phyloP scores from a whole-genome alignment of 2,888 invertebrate species.

The Capitulum mitella region DNA sequence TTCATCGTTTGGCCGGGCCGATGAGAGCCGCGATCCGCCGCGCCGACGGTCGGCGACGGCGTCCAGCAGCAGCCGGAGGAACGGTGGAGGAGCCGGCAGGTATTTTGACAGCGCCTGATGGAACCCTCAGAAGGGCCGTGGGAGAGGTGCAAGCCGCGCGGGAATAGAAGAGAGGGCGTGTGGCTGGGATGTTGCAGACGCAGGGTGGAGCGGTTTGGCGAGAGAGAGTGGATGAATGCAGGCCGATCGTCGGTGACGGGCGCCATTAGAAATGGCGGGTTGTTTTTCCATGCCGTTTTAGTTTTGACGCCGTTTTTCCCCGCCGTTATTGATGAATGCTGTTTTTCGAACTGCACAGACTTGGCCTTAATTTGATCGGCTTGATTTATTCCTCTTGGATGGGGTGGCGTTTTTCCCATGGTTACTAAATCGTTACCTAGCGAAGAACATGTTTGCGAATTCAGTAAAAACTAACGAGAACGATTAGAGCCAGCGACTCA shows the following conservation, averaged over 20 bases:
- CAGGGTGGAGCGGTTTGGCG: too few relatives aligned
- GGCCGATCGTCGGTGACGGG: too few relatives aligned
- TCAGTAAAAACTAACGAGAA: background rate
- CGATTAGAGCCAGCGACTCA: background rate
- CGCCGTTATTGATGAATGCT: background rate
- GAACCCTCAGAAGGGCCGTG: too few relatives aligned
- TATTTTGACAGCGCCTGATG: background rate
- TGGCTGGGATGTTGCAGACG: too few relatives aligned
- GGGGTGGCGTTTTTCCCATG: background rate
- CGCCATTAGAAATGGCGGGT: too few relatives aligned
- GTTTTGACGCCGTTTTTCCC: background rate
- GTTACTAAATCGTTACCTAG: background rate
- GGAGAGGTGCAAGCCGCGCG: too few relatives aligned
- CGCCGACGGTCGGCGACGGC: background rate
- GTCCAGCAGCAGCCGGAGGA: too few relatives aligned
- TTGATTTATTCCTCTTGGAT: background rate
- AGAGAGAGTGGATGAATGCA: too few relatives aligned
- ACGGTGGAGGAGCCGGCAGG: background rate
- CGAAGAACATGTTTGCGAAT: background rate
- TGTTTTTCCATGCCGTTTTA: background rate
- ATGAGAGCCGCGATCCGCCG: background rate
- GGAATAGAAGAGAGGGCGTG: too few relatives aligned
- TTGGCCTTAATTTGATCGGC: background rate
- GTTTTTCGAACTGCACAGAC: background rate
- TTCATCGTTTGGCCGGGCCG: background rate